Evolutionary conservation across 2,797 vertebrate genomes (phyloP).

Genomic region (Heteromormyrus szaboi): DNA sequence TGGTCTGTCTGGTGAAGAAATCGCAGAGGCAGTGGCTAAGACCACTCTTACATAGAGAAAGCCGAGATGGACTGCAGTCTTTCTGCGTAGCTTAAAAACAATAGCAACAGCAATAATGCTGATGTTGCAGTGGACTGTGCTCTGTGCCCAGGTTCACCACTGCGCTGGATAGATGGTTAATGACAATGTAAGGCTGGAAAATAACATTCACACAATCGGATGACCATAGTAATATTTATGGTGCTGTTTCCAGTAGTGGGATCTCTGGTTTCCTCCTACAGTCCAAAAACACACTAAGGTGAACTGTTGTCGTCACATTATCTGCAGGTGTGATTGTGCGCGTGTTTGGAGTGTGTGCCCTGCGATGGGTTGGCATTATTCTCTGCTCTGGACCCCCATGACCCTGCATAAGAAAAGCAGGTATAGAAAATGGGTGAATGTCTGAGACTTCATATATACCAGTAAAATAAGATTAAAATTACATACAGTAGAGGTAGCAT

Average conservation of each 20-base stretch:
- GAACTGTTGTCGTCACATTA: neutral
- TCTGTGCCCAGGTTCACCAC: neutral
- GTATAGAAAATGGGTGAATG: neutral
- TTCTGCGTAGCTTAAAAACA: neutral
- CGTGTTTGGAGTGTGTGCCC: neutral
- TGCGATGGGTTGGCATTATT: neutral
- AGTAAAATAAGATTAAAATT: neutral
- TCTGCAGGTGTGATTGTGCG: neutral
- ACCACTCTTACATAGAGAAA: neutral
- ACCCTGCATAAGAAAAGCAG: neutral
- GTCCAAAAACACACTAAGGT: neutral
- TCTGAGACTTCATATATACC: neutral
- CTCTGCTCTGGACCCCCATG: neutral
- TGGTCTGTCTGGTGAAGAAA: conserved; percentile 3
- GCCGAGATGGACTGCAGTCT: neutral
- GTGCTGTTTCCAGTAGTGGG: neutral
- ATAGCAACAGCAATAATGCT: neutral
- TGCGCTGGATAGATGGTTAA: neutral
- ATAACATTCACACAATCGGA: neutral
- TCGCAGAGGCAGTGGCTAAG: neutral
- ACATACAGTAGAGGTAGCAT: no score
- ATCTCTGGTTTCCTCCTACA: neutral
- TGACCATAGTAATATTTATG: neutral
- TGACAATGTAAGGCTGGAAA: neutral
- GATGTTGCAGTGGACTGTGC: neutral